Evolutionary conservation across 2,888 invertebrate species (phyloP), one percentile per base, ranked within the genome.

Genomic region (Hydrotaea diabolus): DNA sequence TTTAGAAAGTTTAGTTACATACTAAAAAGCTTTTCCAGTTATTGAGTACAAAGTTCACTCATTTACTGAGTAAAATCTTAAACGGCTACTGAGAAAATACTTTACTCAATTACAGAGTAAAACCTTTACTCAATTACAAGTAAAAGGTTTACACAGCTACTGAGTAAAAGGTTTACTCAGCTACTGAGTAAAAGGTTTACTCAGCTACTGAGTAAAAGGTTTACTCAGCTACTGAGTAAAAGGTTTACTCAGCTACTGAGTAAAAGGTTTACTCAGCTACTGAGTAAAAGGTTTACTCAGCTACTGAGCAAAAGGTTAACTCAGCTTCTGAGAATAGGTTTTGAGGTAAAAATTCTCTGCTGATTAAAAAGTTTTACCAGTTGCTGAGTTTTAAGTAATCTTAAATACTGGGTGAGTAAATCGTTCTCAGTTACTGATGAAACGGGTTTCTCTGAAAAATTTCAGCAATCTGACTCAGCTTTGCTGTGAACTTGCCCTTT

Each of bases 101-200:
- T 59, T 59, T 26, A 26, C 26, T 59, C 59, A 26, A 26, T 26
- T 26, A 9, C 26, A 26, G 26, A 59, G 26, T 59, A 59, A 23
- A 26, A 21, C 23, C 11, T 59, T 59, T 21, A n/a, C 21, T 57
- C 13, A 8, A 23, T n/a, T n/a, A n/a, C n/a, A n/a, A n/a, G n/a
- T n/a, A 23, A 57, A 57, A 57, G 23, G 13, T 23, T 59, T 31
- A 59, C 7, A n/a, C 62, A 62, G n/a, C 15, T 0, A n/a, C 62
- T 62, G 36, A 62, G 31, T n/a, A 62, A 31, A 31, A n/a, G 15
- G n/a, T 62, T n/a, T 62, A 9, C 17, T 62, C 62, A 62, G n/a
- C 17, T 2, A 23, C 26, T 59, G 59, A 59, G n/a, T n/a, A 49
- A 13, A 26, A 26, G 0, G 2, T 2, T 59, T 57, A 2, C 57